phyloP scores from a whole-genome alignment of 53 echinoderm and acorn worm genomes.

The Holothuria leucospilota region DNA sequence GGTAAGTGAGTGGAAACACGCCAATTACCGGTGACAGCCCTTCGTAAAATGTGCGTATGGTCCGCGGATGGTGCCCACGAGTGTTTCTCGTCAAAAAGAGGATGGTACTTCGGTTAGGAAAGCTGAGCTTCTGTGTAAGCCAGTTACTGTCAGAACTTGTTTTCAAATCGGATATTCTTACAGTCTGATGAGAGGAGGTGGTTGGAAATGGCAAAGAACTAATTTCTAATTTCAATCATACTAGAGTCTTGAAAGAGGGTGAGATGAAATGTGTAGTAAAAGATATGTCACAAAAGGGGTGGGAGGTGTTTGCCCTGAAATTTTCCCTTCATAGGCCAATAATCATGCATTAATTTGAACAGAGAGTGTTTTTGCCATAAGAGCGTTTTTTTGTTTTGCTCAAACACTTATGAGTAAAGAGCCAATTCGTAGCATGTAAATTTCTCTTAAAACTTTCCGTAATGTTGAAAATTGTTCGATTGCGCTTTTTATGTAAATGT shows the following conservation, averaged over 20 bases:
- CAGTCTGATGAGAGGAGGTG: background rate
- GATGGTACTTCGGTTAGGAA: background rate
- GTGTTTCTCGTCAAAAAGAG: constrained; percentile 17
- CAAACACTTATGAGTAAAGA: too few relatives aligned
- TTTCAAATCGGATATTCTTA: constrained; percentile 30
- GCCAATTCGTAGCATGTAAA: too few relatives aligned
- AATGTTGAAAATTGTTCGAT: too few relatives aligned
- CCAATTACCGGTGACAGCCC: constrained; percentile 3
- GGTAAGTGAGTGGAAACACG: constrained; percentile 31
- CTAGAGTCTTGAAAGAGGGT: background rate
- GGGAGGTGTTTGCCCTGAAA: too few relatives aligned
- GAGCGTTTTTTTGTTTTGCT: too few relatives aligned
- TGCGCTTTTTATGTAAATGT: too few relatives aligned
- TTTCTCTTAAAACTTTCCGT: too few relatives aligned
- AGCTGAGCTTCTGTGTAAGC: background rate
- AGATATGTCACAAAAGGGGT: too few relatives aligned
- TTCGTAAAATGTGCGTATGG: background rate
- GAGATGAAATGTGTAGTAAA: background rate
- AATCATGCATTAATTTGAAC: too few relatives aligned
- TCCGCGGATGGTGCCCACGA: constrained; percentile 1
- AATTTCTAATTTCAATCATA: constrained; percentile 40
- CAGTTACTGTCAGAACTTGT: constrained; percentile 36
- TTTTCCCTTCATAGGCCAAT: too few relatives aligned
- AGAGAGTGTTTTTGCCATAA: too few relatives aligned
- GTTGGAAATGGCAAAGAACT: background rate